Evolutionary conservation across 1,140 invertebrate genomes (phyloP).

Genomic region (Leucophenga varia): DNA sequence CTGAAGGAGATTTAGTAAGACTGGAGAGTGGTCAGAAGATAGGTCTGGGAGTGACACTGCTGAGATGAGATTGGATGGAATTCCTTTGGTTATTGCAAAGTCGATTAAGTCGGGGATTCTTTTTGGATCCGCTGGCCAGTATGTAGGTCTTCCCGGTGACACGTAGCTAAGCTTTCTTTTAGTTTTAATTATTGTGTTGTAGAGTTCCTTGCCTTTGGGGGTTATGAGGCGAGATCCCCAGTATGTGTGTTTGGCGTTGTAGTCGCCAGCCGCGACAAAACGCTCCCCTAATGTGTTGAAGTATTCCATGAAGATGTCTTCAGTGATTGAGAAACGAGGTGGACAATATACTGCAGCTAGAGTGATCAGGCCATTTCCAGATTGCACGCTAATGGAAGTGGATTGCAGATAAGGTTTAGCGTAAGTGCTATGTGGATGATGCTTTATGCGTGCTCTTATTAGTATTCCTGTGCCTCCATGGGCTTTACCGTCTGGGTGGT

Average conservation of each 20-base stretch:
- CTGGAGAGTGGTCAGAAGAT: not conserved
- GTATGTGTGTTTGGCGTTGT: not conserved
- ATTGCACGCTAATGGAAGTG: not conserved
- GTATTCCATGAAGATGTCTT: not conserved
- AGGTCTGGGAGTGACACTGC: not conserved
- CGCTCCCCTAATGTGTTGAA: too few species aligned
- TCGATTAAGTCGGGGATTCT: conserved; percentile 34
- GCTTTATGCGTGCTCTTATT: not conserved
- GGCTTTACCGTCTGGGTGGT: not conserved
- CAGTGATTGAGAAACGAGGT: not conserved
- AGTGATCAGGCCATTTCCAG: not conserved
- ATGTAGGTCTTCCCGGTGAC: conserved; percentile 30
- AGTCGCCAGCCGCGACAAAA: too few species aligned
- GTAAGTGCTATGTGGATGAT: not conserved
- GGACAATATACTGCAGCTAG: not conserved
- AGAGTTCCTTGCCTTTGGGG: not conserved
- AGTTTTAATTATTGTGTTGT: not conserved
- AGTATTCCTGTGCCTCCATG: not conserved
- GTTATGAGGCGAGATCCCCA: conserved; percentile 1
- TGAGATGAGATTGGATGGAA: not conserved
- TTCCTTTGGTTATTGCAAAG: conserved; percentile 24
- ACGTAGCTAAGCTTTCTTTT: not conserved
- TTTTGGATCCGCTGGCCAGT: conserved; percentile 30
- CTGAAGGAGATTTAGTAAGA: not conserved
- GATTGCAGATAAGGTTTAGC: not conserved